Conservation (phyloP, 2,113 vertebrate species). For the Willisornis vidua region DNA sequence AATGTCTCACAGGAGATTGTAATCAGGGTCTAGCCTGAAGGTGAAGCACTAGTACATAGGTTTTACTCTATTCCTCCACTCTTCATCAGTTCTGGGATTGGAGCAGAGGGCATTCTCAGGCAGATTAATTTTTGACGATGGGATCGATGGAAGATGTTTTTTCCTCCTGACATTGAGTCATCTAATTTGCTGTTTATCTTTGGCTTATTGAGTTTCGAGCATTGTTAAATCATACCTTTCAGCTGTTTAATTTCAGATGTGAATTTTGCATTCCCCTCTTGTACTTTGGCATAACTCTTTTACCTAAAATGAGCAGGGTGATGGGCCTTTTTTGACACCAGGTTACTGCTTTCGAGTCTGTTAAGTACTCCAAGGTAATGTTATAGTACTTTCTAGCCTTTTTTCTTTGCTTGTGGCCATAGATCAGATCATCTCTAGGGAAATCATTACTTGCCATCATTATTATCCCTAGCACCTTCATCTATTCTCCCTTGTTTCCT, state of each 20-base stretch:
- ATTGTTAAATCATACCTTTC: constrained; percentile 95
- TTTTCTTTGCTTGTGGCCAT: constrained; percentile 90
- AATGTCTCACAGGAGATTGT: constrained; percentile 84
- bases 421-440: constrained; percentile 94
- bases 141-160: constrained; percentile 87
- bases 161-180: constrained; percentile 84
- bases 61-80: constrained; percentile 81
- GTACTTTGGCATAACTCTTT: constrained; percentile 82
- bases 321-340: constrained; percentile 78
- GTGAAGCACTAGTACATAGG: constrained; percentile 77
- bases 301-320: constrained; percentile 77
- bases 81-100: constrained; percentile 82
- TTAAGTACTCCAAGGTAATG: constrained; percentile 84
- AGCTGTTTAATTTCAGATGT: constrained; percentile 90
- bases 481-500: constrained; percentile 90
- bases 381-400: constrained; percentile 79
- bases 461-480: constrained; percentile 93
- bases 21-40: constrained; percentile 86
- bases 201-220: constrained; percentile 89
- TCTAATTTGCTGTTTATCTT: constrained; percentile 95
- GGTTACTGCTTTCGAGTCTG: constrained; percentile 81
- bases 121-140: constrained; percentile 92
- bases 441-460: constrained; percentile 98
- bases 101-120: constrained; percentile 83
- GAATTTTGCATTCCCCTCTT: constrained; percentile 81